Evolutionary conservation across 2,797 vertebrate species (phyloP).

Genomic region (Hapalemur alaotrensis): DNA sequence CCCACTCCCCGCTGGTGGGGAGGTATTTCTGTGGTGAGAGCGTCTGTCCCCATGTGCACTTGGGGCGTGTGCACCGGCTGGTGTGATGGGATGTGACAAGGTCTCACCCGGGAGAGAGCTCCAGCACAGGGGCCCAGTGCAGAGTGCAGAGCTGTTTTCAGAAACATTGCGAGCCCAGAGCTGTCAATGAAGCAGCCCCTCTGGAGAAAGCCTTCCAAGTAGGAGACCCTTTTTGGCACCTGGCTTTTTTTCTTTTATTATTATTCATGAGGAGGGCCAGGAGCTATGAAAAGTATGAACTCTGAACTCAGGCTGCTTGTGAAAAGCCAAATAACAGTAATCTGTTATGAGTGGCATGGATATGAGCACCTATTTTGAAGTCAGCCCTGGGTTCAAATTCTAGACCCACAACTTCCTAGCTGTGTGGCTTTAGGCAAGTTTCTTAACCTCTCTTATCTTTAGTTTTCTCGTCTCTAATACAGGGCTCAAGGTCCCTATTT

Average conservation of each 20-base stretch:
- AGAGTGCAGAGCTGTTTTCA: not conserved
- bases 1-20: constrained; percentile 27
- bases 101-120: constrained; percentile 24
- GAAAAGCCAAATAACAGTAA: not conserved
- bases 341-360: not conserved
- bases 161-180: not conserved
- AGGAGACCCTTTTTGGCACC: constrained; percentile 38
- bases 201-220: not conserved
- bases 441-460: not conserved
- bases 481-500: not conserved
- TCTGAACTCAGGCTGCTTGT: not conserved
- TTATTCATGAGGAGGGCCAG: constrained; percentile 45
- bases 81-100: constrained; percentile 74
- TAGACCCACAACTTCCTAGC: not conserved
- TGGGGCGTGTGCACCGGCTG: constrained; percentile 73
- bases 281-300: not conserved
- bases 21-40: constrained; percentile 57
- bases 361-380: not conserved
- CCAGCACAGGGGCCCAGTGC: not conserved
- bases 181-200: not conserved
- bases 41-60: constrained; percentile 81
- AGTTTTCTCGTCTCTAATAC: not conserved
- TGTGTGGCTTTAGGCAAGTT: not conserved
- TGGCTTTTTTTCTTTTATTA: not conserved
- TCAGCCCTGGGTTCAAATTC: not conserved